Evolutionary conservation across 2,797 vertebrate genomes (phyloP), one percentile per base, ranked within the genome.

Genomic region (Rhinichthys osculus): DNA sequence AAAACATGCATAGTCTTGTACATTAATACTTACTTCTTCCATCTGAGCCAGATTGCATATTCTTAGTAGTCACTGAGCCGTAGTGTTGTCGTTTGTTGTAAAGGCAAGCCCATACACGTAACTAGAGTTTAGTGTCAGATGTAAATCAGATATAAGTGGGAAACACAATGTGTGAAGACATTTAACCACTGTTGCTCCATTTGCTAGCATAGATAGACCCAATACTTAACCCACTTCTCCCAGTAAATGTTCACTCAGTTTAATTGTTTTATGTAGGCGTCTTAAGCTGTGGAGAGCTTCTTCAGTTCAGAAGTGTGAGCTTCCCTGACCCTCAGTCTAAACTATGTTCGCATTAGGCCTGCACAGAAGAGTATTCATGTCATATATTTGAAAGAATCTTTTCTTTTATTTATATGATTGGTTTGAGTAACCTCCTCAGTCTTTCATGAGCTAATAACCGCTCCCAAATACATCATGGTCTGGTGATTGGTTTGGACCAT

Each of bases 91-190:
- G 8, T 85, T 85, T 70, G 30, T 16, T 62, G 30, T 64, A 27
- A 67, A 81, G 67, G 66, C 87, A 88, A 71, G 82, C 71, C 71
- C 7, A 54, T 67, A 57, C 87, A 86, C 19, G 78, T 76, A 71
- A 47, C 27, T 42, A n/a, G n/a, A 5, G 50, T 64, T 84, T 42
- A 78, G 17, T 59, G 64, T 70, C 35, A 84, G 38, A 71, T 59
- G 27, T 27, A 44, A 57, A 71, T 30, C 66, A 71, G 38, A 85
- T 59, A 71, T 4, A 8, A 33, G 73, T 3, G 10, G 33, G 42
- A 71, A 79, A 47, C 16, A 82, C 50, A 82, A 40, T 72, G 6
- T 71, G 5, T 19, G 23, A 66, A 57, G 35, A 85, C 30, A 47
- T 44, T 78, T 23, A 78, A 78, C 76, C 76, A 23, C 9, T 71